phyloP scores from a whole-genome alignment of 2,113 vertebrate species.

The Rhipidura dahli region DNA sequence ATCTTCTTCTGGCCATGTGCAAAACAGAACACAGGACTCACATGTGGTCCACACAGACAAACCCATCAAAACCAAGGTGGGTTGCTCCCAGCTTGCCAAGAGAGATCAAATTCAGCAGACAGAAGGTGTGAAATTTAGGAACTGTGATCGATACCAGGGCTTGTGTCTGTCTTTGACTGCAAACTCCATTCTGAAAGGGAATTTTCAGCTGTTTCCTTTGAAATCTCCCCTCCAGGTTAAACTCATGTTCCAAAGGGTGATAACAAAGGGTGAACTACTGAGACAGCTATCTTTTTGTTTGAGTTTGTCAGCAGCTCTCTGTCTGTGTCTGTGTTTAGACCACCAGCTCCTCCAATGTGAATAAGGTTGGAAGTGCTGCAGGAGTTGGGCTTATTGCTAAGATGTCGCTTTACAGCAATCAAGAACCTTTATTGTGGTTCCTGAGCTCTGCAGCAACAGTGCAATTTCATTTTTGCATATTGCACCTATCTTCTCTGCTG shows the following conservation, averaged over 20 bases:
- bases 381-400: background rate
- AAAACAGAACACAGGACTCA: background rate
- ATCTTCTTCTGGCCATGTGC: background rate
- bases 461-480: background rate
- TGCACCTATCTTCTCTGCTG: background rate
- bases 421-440: background rate
- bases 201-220: background rate
- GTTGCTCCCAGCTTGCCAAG: background rate
- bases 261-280: background rate
- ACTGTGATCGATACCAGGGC: background rate
- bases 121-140: conserved; percentile 33
- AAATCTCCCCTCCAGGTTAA: background rate
- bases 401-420: background rate
- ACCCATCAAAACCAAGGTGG: conserved; percentile 10
- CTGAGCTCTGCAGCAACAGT: background rate
- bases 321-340: background rate
- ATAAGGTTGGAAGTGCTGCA: background rate
- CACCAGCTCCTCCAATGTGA: background rate
- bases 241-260: background rate
- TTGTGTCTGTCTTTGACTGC: background rate
- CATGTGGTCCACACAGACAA: background rate
- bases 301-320: background rate
- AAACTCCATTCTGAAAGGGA: background rate
- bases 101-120: background rate
- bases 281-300: background rate